phyloP scores from a whole-genome alignment of 2,797 vertebrate species.

The Spea hammondii region DNA sequence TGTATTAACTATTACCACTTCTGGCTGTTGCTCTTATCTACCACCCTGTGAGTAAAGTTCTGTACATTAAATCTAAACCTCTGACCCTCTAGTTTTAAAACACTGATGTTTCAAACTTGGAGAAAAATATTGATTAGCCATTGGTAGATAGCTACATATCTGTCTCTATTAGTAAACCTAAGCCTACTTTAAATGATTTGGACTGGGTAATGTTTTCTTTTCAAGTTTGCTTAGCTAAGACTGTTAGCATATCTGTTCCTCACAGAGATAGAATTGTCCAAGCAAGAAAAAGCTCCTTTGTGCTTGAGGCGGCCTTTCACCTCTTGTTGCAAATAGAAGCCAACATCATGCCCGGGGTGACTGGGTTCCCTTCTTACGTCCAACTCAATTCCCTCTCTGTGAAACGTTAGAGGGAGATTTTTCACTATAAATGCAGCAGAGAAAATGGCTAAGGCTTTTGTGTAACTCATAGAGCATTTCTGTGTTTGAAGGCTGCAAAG shows the following conservation, averaged over 20 bases:
- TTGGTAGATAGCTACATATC: constrained; percentile 20
- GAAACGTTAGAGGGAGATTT: constrained; percentile 56
- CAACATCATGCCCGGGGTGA: constrained; percentile 56
- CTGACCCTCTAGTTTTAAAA: not conserved
- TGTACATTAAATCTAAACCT: no score
- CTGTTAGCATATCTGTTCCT: constrained; percentile 50
- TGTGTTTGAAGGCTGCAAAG: constrained; percentile 41
- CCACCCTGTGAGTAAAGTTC: no score
- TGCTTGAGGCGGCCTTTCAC: constrained; percentile 64
- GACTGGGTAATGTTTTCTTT: constrained; percentile 42
- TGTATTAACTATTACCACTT: no score
- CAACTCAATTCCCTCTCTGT: constrained; percentile 54
- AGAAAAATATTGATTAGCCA: constrained; percentile 29
- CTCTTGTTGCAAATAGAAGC: constrained; percentile 61
- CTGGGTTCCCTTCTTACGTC: constrained; percentile 52
- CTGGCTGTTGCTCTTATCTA: no score
- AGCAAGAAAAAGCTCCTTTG: constrained; percentile 63
- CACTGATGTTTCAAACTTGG: constrained; percentile 23
- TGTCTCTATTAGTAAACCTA: constrained; percentile 38
- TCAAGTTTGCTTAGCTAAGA: constrained; percentile 48
- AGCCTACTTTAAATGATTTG: constrained; percentile 43
- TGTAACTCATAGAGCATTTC: constrained; percentile 48
- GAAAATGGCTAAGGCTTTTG: constrained; percentile 59
- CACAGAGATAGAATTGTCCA: constrained; percentile 61
- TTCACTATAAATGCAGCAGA: constrained; percentile 52